Base-by-base conservation (phyloP, 1,140 invertebrate genomes). In the Dolichoris vasculosae region DNA sequence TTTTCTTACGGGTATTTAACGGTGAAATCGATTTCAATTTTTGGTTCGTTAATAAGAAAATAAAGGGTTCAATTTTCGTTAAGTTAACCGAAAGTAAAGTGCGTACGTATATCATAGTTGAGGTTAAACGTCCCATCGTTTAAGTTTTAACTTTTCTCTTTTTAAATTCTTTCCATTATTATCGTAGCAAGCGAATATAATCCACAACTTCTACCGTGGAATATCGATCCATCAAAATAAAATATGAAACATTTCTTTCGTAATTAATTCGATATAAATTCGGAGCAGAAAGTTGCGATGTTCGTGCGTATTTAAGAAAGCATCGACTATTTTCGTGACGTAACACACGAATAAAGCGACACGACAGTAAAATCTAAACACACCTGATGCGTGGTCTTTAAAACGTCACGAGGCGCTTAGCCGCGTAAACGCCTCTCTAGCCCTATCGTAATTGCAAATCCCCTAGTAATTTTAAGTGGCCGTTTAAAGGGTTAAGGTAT, bases 401-500 rank as follows among this genome's bases (percentile, higher is more conserved):
- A 51, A 83, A 2, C 40, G 20, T 67, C 51, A 64, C 2, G 23
- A 80, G 23, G 32, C 26, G 23, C 51, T 80, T 35, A 51, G 20
- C 67, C 30, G 13, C 26, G 48, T 76, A 76, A 83, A 76, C 55
- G 51, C 2, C 82, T 64, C 63, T 67, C 59, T n/a, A 55, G 32
- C 63, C 59, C 38, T 71, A 67, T 82, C 64, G 64, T 83, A 82
- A 89, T 89, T 88, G 88, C 82, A 90, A 90, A 83, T 83, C 79
- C 81, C 82, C 48, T 80, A 67, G 59, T 86, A 83, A 88, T 89
- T 87, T 89, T 77, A 90, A 90, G 85, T 84, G 87, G 79, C 43
- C 88, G 51, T 87, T 91, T 89, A 90, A 90, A 89, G 89, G 89
- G 88, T 89, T 89, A 67, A 83, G 64, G 67, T 82, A 59, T n/a